These are phyloP conservation scores for Zaprionus kolodkinae DNA, from an alignment of 1,140 invertebrate species.

Conservation along the genomic window DNA sequence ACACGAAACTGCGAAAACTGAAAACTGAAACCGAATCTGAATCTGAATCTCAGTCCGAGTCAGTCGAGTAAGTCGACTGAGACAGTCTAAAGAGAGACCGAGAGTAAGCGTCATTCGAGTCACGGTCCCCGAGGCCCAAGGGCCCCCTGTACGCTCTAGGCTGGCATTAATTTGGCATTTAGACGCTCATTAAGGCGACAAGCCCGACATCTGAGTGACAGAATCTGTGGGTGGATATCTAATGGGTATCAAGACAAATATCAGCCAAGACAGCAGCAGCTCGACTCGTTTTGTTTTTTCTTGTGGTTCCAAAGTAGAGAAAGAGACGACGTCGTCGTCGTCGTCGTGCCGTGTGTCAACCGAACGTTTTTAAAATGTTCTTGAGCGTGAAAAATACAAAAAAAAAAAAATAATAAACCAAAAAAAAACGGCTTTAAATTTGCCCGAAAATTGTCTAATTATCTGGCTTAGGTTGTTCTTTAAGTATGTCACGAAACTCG, in stretches of 20 bases:
- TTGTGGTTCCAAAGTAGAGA: neutral
- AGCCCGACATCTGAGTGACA: conserved; percentile 57
- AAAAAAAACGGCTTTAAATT: neutral
- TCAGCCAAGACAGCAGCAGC: neutral
- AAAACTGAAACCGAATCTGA: conserved; percentile 19
- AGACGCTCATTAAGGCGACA: conserved; percentile 70
- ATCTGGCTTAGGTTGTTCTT: conserved; percentile 7
- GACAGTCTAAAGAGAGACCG: conserved; percentile 14
- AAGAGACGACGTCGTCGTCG: neutral
- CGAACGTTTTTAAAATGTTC: neutral
- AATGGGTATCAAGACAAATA: conserved; percentile 19
- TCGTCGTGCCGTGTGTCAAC: conserved; percentile 1
- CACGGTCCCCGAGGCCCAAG: conserved; percentile 41
- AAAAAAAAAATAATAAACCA: no score
- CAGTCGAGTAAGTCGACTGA: neutral
- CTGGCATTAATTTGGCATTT: conserved; percentile 71
- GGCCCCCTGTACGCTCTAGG: conserved; percentile 18
- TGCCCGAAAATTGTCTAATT: conserved; percentile 9
- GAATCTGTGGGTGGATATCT: conserved; percentile 61
- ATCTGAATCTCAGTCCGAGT: conserved; percentile 1
- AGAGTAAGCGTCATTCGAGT: conserved; percentile 34
- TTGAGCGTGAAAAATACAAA: conserved; percentile 2
- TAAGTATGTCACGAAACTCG: conserved; percentile 2
- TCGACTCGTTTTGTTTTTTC: neutral
- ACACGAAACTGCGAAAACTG: conserved; percentile 35